Conservation (phyloP, 2,113 vertebrate species). For the Heterochromis multidens region DNA sequence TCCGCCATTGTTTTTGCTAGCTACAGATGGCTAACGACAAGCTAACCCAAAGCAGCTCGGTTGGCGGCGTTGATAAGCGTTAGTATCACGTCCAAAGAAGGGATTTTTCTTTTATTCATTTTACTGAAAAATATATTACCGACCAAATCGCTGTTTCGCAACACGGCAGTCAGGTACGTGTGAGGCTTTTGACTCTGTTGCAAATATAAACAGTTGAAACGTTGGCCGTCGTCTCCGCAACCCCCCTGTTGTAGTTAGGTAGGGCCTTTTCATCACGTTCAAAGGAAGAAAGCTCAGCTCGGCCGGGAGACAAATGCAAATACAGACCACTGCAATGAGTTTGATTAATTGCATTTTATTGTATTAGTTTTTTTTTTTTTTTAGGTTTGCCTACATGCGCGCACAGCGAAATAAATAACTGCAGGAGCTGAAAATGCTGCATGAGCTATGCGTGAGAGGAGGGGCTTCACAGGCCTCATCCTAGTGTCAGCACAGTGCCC, state of each 20-base stretch:
- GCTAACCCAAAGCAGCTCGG: slow-evolving; percentile 23
- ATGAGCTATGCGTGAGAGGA: slow-evolving; percentile 13
- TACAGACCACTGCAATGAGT: neutral
- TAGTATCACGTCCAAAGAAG: neutral
- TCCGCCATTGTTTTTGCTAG: neutral
- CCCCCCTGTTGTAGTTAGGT: slow-evolving; percentile 2
- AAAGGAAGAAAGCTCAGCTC: neutral
- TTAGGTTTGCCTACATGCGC: neutral
- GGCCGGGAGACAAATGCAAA: neutral
- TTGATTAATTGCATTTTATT: rapidly evolving
- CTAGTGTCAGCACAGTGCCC: neutral
- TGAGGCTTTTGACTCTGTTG: neutral
- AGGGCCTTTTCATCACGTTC: slow-evolving; percentile 37
- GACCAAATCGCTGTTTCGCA: neutral
- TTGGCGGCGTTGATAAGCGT: neutral
- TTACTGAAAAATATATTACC: neutral
- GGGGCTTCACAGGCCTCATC: slow-evolving; percentile 23
- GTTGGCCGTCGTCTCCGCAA: slow-evolving; percentile 17
- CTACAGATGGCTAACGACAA: neutral
- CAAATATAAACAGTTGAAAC: neutral
- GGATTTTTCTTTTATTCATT: neutral
- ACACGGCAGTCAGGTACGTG: neutral
- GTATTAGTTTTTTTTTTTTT: neutral
- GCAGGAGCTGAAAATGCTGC: neutral
- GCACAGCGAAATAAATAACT: rapidly evolving